A percentile compares a stretch with the other conserved stretches of the same genome.
Conservation (phyloP, 2,113 vertebrate species). For the Platycercus adscitus region DNA sequence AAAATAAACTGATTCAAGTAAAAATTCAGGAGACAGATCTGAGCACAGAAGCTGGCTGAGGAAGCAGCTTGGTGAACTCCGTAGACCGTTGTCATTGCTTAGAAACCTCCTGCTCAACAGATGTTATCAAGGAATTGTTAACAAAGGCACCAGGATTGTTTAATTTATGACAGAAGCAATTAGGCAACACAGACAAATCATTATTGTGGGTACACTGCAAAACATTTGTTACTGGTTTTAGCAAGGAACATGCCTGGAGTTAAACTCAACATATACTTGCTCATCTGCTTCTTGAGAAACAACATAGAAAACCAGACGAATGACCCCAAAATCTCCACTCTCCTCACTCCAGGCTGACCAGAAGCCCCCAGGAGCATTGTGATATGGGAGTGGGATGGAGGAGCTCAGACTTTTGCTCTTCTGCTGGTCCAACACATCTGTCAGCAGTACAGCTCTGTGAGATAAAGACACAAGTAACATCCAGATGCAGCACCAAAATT, state of each 20-base stretch:
- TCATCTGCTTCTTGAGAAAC: not conserved
- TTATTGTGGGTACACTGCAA: not conserved
- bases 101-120: not conserved
- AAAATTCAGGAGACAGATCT: not conserved
- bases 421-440: no score
- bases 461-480: not conserved
- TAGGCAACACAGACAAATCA: not conserved
- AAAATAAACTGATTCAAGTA: not conserved
- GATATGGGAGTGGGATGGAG: not conserved
- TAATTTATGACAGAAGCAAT: not conserved
- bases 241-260: not conserved
- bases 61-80: not conserved
- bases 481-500: not conserved
- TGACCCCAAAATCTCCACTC: not conserved
- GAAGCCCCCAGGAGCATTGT: fast-evolving
- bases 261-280: not conserved
- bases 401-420: not conserved
- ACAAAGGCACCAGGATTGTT: not conserved
- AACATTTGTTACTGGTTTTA: not conserved
- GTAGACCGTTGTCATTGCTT: not conserved
- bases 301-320: not conserved
- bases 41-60: not conserved
- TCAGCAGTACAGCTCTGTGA: fast-evolving
- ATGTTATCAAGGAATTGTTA: not conserved
- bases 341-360: not conserved